Base-by-base conservation (phyloP, 2,797 vertebrate genomes). In the Peromyscus nudipes region DNA sequence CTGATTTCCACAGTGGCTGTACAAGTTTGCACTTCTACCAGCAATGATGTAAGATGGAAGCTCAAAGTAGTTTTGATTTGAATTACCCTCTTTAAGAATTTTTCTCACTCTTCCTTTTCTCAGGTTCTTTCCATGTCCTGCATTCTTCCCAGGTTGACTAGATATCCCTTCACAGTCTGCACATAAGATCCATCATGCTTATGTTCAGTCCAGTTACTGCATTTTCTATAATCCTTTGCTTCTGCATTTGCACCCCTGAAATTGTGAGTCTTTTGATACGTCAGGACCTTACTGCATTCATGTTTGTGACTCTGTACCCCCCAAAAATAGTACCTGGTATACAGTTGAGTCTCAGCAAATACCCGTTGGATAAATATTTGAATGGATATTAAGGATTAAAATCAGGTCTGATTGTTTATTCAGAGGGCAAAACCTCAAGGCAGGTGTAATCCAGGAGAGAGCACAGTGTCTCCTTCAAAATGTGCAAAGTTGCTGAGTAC, bases 191-290 rank as follows among this genome's bases (percentile, higher is more conserved):
- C 90, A 5, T 11, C 46, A 10, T 17, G 2, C 10, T 1, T 16
- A 27, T 34, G 16, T 40, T 86, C 60, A 52, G 31, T 94, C 92
- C 16, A 46, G 10, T 75, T 84, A 29, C 12, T 9, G n/a, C 43
- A 71, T 43, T 96, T 97, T 90, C 37, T 27, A 31, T 49, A 79
- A 55, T 80, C 43, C 65, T 71, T 5, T 89, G 14, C 52, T 94
- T 96, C 49, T 91, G 62, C 34, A 9, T 87, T 69, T 90, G 9
- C 27, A 31, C 29, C 1, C 49, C 11, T 93, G 73, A 85, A 7
- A 79, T 31, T 92, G 17, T 84, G 62, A 87, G 46, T 2, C 89
- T 62, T 90, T 91, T 71, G n/a, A 60, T 86, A 29, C 49, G n/a
- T 34, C 11, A 62, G 49, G 21, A 49, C 12, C 10, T 89, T 46